phyloP scores from a whole-genome alignment of 92 coral and sea anemone species.

The Zoanthus sansibaricus region DNA sequence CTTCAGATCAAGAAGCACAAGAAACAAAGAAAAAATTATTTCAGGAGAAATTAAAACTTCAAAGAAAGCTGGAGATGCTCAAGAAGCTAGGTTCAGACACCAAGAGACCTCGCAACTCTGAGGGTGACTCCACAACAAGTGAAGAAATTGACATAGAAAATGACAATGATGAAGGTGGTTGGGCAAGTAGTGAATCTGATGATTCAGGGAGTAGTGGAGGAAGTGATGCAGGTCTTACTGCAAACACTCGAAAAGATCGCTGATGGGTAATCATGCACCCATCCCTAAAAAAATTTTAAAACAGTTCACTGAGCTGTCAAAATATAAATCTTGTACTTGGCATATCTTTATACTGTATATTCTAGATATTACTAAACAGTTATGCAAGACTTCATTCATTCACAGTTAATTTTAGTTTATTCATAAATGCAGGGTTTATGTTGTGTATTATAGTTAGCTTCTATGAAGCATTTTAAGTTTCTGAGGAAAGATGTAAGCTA shows the following conservation, averaged over 20 bases:
- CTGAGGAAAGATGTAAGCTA: background rate
- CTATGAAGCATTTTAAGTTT: slow-evolving; percentile 40
- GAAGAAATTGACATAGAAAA: slow-evolving; percentile 92
- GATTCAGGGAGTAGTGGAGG: slow-evolving; percentile 95
- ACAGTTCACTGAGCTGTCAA: slow-evolving; percentile 3
- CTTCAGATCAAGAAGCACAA: slow-evolving; percentile 89
- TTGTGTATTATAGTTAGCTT: slow-evolving; percentile 39
- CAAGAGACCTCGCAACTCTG: slow-evolving; percentile 93
- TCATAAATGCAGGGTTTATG: slow-evolving; percentile 23
- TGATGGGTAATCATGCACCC: slow-evolving; percentile 33
- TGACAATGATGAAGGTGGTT: slow-evolving; percentile 89
- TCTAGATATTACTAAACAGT: slow-evolving; percentile 4
- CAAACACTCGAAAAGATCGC: slow-evolving; percentile 78
- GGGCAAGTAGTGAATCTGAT: slow-evolving; percentile 96
- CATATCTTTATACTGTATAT: slow-evolving; percentile 12
- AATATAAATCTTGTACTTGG: background rate
- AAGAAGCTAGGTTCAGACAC: slow-evolving; percentile 61
- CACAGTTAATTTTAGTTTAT: slow-evolving; percentile 19
- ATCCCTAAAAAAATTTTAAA: slow-evolving; percentile 31
- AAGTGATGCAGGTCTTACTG: slow-evolving; percentile 95
- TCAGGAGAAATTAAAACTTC: slow-evolving; percentile 78
- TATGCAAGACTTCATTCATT: background rate
- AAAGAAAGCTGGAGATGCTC: slow-evolving; percentile 77
- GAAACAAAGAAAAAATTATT: slow-evolving; percentile 81
- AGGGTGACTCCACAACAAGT: slow-evolving; percentile 93